These are phyloP conservation scores for Euleptes europaea DNA, from an alignment of 2,113 vertebrate species.

Conservation along the genomic window DNA sequence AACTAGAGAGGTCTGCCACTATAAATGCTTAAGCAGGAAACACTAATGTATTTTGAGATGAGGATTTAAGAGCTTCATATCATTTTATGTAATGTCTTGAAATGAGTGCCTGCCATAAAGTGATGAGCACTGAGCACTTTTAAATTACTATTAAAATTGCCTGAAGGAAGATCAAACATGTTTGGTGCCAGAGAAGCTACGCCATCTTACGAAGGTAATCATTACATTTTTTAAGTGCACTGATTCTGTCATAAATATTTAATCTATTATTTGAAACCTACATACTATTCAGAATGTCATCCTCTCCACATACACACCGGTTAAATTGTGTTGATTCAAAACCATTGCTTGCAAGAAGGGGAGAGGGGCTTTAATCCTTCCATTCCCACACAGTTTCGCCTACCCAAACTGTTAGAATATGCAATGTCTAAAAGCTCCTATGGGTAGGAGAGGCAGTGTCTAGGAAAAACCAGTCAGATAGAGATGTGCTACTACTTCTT, in stretches of 20 bases:
- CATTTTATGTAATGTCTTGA: slow-evolving; percentile 60
- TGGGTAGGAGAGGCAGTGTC: no score
- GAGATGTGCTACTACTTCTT: no score
- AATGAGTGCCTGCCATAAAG: slow-evolving; percentile 59
- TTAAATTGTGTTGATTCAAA: neutral
- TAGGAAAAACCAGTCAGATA: no score
- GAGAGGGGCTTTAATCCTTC: no score
- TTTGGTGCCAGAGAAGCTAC: slow-evolving; percentile 36
- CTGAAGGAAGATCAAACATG: slow-evolving; percentile 39
- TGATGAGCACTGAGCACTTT: slow-evolving; percentile 52
- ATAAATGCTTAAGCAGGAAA: slow-evolving; percentile 45
- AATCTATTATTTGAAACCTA: slow-evolving; percentile 28
- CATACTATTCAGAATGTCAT: slow-evolving; percentile 30
- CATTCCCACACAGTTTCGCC: no score
- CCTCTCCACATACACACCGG: neutral
- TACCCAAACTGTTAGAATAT: no score
- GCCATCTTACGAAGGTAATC: slow-evolving; percentile 39
- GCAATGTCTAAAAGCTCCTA: no score
- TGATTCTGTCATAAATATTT: slow-evolving; percentile 56
- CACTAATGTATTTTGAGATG: slow-evolving; percentile 54
- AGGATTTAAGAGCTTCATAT: slow-evolving; percentile 48
- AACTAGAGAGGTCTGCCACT: slow-evolving; percentile 22
- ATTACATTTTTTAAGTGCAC: neutral
- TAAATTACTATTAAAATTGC: slow-evolving; percentile 63
- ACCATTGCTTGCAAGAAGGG: no score